Evolutionary conservation across 2,888 invertebrate species (phyloP), one percentile per base, ranked within the genome.

Genomic region (Andrena fulva): DNA sequence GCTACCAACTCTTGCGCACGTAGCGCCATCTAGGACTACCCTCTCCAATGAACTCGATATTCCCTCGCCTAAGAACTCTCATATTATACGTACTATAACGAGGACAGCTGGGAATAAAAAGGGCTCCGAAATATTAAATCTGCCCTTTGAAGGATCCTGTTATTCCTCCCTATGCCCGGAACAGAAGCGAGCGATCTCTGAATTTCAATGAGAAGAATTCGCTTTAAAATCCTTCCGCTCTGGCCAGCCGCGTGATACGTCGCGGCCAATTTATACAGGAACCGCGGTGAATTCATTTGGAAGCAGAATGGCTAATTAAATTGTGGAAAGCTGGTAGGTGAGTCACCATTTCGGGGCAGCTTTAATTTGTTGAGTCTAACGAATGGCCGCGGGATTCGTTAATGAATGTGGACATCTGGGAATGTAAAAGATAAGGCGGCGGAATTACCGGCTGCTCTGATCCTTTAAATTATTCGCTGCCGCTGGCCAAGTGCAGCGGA

Each of bases 201-300:
- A 69, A 69, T 56, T 42, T 69, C 69, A 54, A 69, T 42, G 33
- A 16, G 42, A 3, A 33, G 67, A 7, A 54, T 68, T 4, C 69
- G 0, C 10, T 24, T 24, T 10, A 56, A 69, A 69, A 31, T 59
- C 35, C 68, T 59, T 29, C 56, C 24, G 27, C 5, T 59, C 6
- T 31, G 16, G 8, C n/a, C 33, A 1, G 33, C 31, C 16, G 56
- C 56, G 24, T 27, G 31, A 33, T 60, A 60, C 4, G 8, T 31
- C n/a, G 8, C 42, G 6, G 3, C 8, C 16, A 52, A 56, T 54
- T 66, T 56, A 66, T 16, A 16, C 12, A n/a, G 20, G 35, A 20
- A 66, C n/a, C 35, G 29, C 27, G 50, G 12, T 24, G 10, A 31
- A 20, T 59, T 8, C 16, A 67, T 31, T 67, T 48, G 20, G n/a